A percentile compares a stretch with the other conserved stretches of the same genome.
Conservation (phyloP, 2,888 invertebrate genomes). For the Xylota segnis region DNA sequence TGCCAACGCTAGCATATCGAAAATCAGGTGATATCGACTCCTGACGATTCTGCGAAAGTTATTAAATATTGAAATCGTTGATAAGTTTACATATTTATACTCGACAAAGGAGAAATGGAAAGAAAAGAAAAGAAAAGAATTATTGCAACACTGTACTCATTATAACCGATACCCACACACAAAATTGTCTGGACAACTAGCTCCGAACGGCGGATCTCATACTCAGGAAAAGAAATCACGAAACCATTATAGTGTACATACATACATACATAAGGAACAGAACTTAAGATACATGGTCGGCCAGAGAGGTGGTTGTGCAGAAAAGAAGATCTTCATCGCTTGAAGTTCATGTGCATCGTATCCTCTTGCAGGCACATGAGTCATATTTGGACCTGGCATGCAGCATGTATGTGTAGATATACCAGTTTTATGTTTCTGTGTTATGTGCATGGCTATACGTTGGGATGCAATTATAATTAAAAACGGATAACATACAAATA, state of each 20-base stretch:
- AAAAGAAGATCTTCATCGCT: conserved; percentile 42
- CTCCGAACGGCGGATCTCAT: conserved; percentile 17
- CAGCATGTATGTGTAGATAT: conserved; percentile 25
- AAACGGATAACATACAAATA: conserved; percentile 45
- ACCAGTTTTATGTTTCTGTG: conserved; percentile 47
- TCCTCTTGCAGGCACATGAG: conserved; percentile 44
- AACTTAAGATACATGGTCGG: conserved; percentile 32
- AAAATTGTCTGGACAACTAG: conserved; percentile 31
- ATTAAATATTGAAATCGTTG: conserved; percentile 22
- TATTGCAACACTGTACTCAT: conserved; percentile 29
- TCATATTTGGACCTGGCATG: conserved; percentile 47
- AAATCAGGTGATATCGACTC: conserved; percentile 84
- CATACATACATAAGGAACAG: conserved; percentile 36
- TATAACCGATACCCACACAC: conserved; percentile 52
- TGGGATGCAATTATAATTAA: conserved; percentile 65
- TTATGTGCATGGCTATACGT: conserved; percentile 37
- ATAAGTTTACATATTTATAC: conserved; percentile 33
- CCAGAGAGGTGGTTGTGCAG: conserved; percentile 24
- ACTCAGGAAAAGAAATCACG: conserved; percentile 49
- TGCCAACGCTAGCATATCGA: conserved; percentile 82
- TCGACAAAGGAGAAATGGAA: conserved; percentile 27
- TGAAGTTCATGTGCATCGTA: conserved; percentile 44
- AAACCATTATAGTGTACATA: conserved; percentile 12
- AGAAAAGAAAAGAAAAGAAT: conserved; percentile 31
- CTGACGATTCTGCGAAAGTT: conserved; percentile 80